phyloP scores from a whole-genome alignment of 2,888 invertebrate genomes.

The Hofmannophila pseudospretella region DNA sequence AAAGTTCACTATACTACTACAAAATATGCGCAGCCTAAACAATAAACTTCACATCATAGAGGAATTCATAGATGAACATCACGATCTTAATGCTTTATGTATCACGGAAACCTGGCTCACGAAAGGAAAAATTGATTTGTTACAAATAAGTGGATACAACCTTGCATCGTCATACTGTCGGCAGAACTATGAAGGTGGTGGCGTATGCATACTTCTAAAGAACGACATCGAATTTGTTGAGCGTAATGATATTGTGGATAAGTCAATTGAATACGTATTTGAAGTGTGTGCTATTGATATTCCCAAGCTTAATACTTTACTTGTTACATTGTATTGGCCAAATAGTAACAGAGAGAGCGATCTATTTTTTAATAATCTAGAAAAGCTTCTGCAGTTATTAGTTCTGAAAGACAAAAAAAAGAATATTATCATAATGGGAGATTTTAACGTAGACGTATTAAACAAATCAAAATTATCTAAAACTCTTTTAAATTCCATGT shows the following conservation, averaged over 20 bases:
- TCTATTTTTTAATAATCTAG: constrained; percentile 10
- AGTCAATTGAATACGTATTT: constrained; percentile 16
- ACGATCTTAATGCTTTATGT: constrained; percentile 9
- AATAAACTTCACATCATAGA: constrained; percentile 3
- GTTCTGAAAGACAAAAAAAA: constrained; percentile 11
- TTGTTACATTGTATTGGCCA: constrained; percentile 18
- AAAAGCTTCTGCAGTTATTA: constrained; percentile 8
- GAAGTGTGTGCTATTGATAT: constrained; percentile 16
- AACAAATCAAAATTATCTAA: background rate
- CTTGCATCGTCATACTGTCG: constrained; percentile 11
- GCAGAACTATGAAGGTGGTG: constrained; percentile 11
- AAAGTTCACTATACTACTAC: background rate
- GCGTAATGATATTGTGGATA: constrained; percentile 9
- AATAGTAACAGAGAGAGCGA: constrained; percentile 13
- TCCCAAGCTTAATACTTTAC: constrained; percentile 7
- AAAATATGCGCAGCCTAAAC: background rate
- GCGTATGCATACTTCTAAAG: constrained; percentile 13
- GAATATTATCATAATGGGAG: constrained; percentile 15
- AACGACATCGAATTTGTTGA: constrained; percentile 10
- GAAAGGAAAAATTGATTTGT: constrained; percentile 2
- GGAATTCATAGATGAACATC: constrained; percentile 11
- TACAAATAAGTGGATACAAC: constrained; percentile 9
- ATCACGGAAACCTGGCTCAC: constrained; percentile 14
- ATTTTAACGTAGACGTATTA: constrained; percentile 12
- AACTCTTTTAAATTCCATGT: constrained; percentile 7